Base-by-base conservation (phyloP, 2,797 vertebrate species). In the Sciurus carolinensis region DNA sequence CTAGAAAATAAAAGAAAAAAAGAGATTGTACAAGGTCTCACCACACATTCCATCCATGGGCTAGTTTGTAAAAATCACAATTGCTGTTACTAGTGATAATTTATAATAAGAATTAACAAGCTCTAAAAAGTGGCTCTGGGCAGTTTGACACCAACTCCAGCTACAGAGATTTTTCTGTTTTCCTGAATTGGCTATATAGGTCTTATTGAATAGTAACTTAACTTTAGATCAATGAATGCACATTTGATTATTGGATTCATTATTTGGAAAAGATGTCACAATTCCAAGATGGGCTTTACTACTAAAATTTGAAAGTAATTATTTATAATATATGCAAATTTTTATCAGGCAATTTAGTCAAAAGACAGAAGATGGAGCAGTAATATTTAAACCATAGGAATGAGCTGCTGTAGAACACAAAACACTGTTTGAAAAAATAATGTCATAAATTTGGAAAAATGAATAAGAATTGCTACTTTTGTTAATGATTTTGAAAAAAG, bases 251-350 rank as follows among this genome's bases (percentile, higher is more conserved):
- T 47, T 50, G 87, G 90, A 91, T 33, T 64, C 69, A 94, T 92
- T 42, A 66, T 90, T 92, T 94, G 62, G 85, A 93, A 96, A 50
- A 95, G 80, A 94, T 88, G 96, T 80, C 97, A 98, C 1, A 7
- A 73, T 83, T 98, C 89, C 1, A 81, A 85, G 92, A 95, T 91
- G 79, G 95, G 92, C 87, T 92, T 97, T 24, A 47, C 96, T 87
- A 93, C 93, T 26, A 66, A 94, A 98, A 97, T 94, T 97, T 88
- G 95, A 94, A 97, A 97, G 97, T 96, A 96, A 98, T 97, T 98
- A 96, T 96, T 96, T 59, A 77, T 97, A 97, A 97, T 96, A 96
- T 77, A 95, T 75, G 91, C 91, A 97, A 88, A 96, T 95, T 94
- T 39, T 87, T 86, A 90, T 66, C 97, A 94, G 97, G 94, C 96